Evolutionary conservation across 2,888 invertebrate species (phyloP), one percentile per base, ranked within the genome.

Genomic region (Acanthosepion pharaonis): DNA sequence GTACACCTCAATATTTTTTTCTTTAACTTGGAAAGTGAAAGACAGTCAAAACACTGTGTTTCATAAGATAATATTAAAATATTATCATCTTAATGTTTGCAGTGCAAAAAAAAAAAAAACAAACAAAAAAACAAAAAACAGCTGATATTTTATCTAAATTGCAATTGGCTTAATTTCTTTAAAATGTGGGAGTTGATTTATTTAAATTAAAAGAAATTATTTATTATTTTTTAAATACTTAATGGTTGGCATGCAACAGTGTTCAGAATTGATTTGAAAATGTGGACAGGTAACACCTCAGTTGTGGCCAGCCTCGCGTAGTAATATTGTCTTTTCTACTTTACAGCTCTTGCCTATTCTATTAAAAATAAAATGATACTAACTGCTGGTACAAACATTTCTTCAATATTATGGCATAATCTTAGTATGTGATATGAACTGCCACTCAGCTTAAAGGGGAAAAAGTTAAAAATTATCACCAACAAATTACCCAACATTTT

Each of bases 221-320:
- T 64, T 64, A 25, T 64, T 64, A 25, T 64, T 64, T 64, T 64
- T 64, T 25, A n/a, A 78, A 78, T 78, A n/a, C 33, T 78, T 78
- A n/a, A 78, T 33, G 78, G 78, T 78, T 78, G 78, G 33, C n/a
- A 33, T 23, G 78, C 78, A 78, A n/a, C n/a, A 59, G 59, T 78
- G 78, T 78, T 78, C n/a, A 15, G 78, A 78, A 78, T 78, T 78
- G n/a, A 78, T 78, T n/a, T 78, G n/a, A 78, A 78, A n/a, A 78
- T 78, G 78, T 78, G 78, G 78, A 78, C 78, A 78, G 78, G 78
- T 78, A 5, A 33, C 78, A 78, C 78, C 78, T 78, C n/a, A 78
- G 78, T 78, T 78, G 78, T 78, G 78, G n/a, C 33, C n/a, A 78
- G 78, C 78, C 78, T 78, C 18, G 78, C 78, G 78, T 78, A 78